phyloP scores from a whole-genome alignment of 2,797 vertebrate species.

The Urosaurus nigricauda region DNA sequence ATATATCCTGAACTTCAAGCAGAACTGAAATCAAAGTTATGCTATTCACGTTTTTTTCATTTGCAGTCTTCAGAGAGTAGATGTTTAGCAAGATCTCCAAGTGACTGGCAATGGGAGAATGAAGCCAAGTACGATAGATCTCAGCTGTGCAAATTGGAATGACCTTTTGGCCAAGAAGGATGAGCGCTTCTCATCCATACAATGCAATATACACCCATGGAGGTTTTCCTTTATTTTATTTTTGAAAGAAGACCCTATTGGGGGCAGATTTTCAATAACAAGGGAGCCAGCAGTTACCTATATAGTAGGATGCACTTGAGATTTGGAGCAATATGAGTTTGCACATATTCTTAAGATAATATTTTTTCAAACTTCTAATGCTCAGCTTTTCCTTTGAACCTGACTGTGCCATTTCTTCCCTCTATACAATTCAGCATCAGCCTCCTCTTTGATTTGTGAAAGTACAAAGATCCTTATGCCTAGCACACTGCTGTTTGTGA shows the following conservation, averaged over 20 bases:
- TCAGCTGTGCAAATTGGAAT: neutral
- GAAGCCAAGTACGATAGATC: neutral
- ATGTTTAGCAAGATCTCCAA: neutral
- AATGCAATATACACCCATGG: neutral
- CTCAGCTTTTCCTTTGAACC: neutral
- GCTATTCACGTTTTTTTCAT: neutral
- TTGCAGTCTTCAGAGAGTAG: neutral
- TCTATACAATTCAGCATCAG: neutral
- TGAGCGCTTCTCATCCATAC: neutral
- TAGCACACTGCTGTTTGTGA: neutral
- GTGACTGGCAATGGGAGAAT: accelerated
- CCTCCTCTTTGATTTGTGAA: neutral
- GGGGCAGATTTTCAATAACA: accelerated
- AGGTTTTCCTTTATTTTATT: neutral
- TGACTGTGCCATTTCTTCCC: neutral
- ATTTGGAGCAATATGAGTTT: neutral
- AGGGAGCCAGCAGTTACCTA: accelerated
- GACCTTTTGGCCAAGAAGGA: neutral
- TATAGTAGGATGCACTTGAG: neutral
- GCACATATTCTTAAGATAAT: neutral
- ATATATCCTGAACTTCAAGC: neutral
- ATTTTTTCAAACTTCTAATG: neutral
- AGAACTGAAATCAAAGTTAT: conserved; percentile 9
- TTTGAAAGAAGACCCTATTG: neutral
- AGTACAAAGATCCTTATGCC: neutral